Base-by-base conservation (phyloP, 2,113 vertebrate species). In the Rhegmatorhina hoffmannsi region DNA sequence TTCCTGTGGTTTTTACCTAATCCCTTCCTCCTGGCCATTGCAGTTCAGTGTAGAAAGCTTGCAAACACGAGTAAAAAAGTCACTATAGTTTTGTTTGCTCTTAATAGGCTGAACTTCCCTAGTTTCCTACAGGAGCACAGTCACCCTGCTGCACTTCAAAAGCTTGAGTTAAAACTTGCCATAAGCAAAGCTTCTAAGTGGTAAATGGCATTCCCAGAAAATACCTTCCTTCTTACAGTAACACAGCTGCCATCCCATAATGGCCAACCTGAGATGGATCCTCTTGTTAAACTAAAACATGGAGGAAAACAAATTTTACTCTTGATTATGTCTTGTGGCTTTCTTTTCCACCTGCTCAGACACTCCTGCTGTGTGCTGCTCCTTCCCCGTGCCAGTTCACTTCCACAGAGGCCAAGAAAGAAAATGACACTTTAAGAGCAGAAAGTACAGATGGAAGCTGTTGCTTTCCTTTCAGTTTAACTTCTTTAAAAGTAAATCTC, bases 401-500 rank as follows among this genome's bases (percentile, higher is more conserved):
- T 85, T 87, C 79, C 58, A 78, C 56, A 72, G 76, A 81, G 26
- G 56, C 70, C 84, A 78, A 82, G 49, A 92, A 94, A 90, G 84
- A 95, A 91, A 96, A 79, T 25, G 7, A 87, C 60, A 75, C 44
- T 77, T 55, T 9, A 95, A 63, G 43, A 95, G 84, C 88, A 92
- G 76, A 63, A 80, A 92, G 69, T 50, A 34, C 40, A 17, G 8
- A 47, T 55, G 47, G 56, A 87, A 81, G 55, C 49, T 72, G 23
- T 53, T 64, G 62, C 60, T 81, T 59, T 86, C 73, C 40, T 55
- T 24, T 29, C 70, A 69, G 28, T 68, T 84, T 58, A 67, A 81
- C 16, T 38, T 72, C 43, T 85, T 77, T 49, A 77, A 80, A 81
- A 92, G 73, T 50, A 69, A 84, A 66, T 53, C 44, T 80, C 66